Evolutionary conservation across 2,888 invertebrate genomes (phyloP).

Genomic region (Cacoxenus indagator): DNA sequence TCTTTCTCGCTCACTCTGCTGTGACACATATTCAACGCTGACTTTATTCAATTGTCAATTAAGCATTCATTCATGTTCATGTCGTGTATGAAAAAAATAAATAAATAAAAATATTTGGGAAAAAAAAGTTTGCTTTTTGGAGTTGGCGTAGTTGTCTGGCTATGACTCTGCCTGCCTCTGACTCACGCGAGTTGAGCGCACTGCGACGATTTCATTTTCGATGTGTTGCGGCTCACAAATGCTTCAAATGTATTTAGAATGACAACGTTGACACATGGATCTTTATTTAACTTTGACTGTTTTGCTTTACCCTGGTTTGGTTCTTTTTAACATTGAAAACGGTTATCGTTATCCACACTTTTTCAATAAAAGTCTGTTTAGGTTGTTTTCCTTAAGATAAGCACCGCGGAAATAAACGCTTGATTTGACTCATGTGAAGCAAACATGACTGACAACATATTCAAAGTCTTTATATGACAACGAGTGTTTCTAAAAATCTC

Average conservation of each 20-base stretch:
- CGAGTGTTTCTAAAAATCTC: no score
- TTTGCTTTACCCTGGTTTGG: no score
- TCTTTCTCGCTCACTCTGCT: background rate
- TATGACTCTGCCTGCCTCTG: no score
- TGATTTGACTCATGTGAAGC: background rate
- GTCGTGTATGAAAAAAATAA: background rate
- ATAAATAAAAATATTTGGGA: no score
- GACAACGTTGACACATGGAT: background rate
- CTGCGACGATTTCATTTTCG: background rate
- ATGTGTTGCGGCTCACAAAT: background rate
- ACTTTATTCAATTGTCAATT: conserved; percentile 21
- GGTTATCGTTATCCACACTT: no score
- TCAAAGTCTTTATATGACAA: no score
- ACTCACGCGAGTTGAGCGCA: no score
- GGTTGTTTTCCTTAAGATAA: background rate
- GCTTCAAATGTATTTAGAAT: background rate
- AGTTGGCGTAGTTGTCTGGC: no score
- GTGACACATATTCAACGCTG: background rate
- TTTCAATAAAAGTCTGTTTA: background rate
- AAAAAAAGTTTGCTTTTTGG: no score
- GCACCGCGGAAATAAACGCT: background rate
- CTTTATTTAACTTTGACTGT: background rate
- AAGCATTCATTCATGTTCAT: conserved; percentile 19
- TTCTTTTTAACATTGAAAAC: no score
- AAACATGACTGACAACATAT: no score